Evolutionary conservation across 1,140 invertebrate species (phyloP).

Genomic region (Anastrepha ludens): DNA sequence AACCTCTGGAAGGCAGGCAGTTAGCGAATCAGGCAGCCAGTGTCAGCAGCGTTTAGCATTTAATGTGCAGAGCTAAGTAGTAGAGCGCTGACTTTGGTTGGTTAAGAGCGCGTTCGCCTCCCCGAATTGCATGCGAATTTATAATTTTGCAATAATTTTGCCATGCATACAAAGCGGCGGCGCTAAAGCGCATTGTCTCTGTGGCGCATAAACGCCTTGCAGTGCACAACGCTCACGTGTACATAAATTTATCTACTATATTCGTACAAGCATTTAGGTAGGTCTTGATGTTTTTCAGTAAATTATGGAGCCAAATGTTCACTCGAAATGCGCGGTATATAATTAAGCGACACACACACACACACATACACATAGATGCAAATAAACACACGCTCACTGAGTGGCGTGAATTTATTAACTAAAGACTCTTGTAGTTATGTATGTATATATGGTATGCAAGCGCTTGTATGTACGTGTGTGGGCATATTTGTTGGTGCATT

Average conservation of each 20-base stretch:
- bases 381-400: neutral
- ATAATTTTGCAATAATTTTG: neutral
- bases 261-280: neutral
- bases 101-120: neutral
- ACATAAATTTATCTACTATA: neutral
- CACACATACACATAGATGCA: neutral
- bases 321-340: slow-evolving; percentile 31
- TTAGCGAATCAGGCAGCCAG: slow-evolving; percentile 35
- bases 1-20: slow-evolving; percentile 10
- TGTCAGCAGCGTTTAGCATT: slow-evolving; percentile 48
- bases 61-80: slow-evolving; percentile 23
- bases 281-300: neutral
- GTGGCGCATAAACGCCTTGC: neutral
- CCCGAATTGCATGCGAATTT: slow-evolving; percentile 35
- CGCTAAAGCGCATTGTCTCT: slow-evolving; percentile 3
- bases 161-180: slow-evolving; percentile 33
- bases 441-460: neutral
- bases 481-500: neutral
- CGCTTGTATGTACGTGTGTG: neutral
- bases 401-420: neutral
- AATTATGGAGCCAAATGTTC: slow-evolving; percentile 18
- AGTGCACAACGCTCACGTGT: neutral
- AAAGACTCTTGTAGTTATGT: neutral
- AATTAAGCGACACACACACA: slow-evolving; percentile 10
- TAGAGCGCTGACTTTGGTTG: neutral